Percentiles rank a stretch among this genome's conserved stretches.
Evolutionary conservation across 2,888 invertebrate species (phyloP).

Genomic region (Lycophotia porphyrea): DNA sequence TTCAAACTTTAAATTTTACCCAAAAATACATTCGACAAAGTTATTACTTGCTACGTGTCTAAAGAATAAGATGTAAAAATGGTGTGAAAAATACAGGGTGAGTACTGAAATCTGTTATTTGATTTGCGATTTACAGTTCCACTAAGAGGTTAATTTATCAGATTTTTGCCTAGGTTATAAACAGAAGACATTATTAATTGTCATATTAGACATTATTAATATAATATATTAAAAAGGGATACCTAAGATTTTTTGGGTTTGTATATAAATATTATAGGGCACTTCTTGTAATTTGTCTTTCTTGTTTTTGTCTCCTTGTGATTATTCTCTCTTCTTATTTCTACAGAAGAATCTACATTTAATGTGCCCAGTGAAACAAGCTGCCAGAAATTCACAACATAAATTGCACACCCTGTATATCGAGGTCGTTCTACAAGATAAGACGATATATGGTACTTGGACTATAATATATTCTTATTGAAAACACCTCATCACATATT

Average conservation of each 20-base stretch:
- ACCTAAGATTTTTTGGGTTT: background rate
- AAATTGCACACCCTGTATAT: constrained; percentile 34
- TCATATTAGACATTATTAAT: no score
- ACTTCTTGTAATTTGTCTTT: background rate
- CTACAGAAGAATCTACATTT: background rate
- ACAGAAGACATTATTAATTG: background rate
- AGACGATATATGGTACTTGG: constrained; percentile 40
- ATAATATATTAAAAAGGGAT: no score
- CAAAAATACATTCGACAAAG: constrained; percentile 44
- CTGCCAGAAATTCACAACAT: constrained; percentile 2
- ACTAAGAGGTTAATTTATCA: background rate
- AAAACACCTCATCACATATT: constrained; percentile 60
- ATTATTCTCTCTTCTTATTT: background rate
- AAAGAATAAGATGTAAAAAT: constrained; percentile 37
- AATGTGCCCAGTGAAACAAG: background rate
- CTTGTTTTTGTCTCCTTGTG: background rate
- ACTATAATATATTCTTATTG: constrained; percentile 59
- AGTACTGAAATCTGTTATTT: background rate
- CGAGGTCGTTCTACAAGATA: constrained; percentile 23
- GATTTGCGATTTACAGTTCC: background rate
- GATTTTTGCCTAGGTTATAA: background rate
- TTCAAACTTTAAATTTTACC: constrained; percentile 46
- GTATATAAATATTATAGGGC: background rate
- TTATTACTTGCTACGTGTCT: constrained; percentile 43
- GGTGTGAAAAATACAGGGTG: constrained; percentile 40